Base-by-base conservation (phyloP, 1,140 invertebrate genomes). In the Manduca sexta region DNA sequence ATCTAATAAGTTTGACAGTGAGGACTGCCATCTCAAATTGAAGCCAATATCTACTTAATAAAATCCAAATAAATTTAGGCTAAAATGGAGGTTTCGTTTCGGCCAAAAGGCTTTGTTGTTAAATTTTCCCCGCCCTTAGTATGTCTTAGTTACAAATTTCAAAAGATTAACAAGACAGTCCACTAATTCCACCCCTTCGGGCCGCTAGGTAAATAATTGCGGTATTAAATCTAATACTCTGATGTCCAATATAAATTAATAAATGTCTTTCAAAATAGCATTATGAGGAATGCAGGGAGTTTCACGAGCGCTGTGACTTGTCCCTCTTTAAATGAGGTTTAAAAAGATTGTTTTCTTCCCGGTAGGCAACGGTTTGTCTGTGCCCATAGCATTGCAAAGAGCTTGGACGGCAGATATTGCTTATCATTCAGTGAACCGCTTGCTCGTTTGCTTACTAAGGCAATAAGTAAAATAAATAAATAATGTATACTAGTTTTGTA, bases 121-220 rank as follows among this genome's bases (percentile, higher is more conserved):
- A 29, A 53, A 53, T 53, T 47, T 48, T 16, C 31, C 21, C 14
- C 31, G 16, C 21, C 45, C 31, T 37, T 46, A 49, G 52, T 48
- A 41, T 45, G 33, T 40, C 17, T 39, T 45, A 35, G 45, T 37
- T 45, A 52, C 45, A 46, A 38, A 45, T 41, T 45, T 55, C 41
- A 33, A 45, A 50, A 58, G 46, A 64, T 64, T 61, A 61, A 64
- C 41, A 39, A 49, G 46, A 33, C 30, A 38, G 31, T 34, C 41
- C 26, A 34, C 48, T 55, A 49, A 60, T 60, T 53, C 34, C 15
- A 41, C 17, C 33, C 35, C 38, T 26, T 29, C 12, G 34, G 49
- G 11, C 41, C 18, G 39, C 30, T 34, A 52, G 26, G 49, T 51
- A 50, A 64, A 51, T 48, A 16, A 64, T 56, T 51, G 43, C 45